phyloP scores from a whole-genome alignment of 2,797 vertebrate species.

The Acanthis flammea region DNA sequence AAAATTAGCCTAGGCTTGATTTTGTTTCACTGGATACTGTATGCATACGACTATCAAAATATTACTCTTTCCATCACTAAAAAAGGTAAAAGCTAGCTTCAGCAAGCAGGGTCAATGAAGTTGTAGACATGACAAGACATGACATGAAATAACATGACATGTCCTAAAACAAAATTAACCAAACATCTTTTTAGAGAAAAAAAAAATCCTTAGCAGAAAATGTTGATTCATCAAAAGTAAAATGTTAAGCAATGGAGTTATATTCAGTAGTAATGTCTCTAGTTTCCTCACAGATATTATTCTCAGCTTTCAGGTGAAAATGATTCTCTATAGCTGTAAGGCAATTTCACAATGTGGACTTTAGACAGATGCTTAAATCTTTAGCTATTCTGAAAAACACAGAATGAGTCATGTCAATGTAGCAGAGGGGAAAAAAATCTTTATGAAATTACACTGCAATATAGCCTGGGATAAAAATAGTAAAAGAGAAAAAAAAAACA shows the following conservation, averaged over 20 bases:
- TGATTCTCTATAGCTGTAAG: background rate
- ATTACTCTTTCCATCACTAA: background rate
- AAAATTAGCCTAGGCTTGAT: background rate
- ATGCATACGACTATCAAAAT: background rate
- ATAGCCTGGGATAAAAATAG: background rate
- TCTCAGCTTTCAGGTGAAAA: slow-evolving; percentile 6
- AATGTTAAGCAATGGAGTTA: background rate
- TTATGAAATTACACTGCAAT: background rate
- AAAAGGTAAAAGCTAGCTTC: background rate
- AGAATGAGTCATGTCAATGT: slow-evolving; percentile 12
- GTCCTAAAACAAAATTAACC: background rate
- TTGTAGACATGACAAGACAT: background rate
- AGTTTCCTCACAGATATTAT: background rate
- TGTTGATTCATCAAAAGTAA: background rate
- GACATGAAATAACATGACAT: background rate
- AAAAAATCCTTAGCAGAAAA: background rate
- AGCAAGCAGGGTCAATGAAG: background rate
- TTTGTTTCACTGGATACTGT: background rate
- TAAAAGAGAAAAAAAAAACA: background rate
- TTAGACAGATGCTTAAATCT: slow-evolving; percentile 1
- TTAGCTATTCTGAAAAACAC: background rate
- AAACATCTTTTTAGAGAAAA: background rate
- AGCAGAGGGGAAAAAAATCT: background rate
- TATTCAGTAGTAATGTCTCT: background rate
- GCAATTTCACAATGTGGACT: background rate